These are phyloP conservation scores for Tetragnatha versicolor DNA, from an alignment of 1,140 invertebrate genomes.

Conservation along the genomic window DNA sequence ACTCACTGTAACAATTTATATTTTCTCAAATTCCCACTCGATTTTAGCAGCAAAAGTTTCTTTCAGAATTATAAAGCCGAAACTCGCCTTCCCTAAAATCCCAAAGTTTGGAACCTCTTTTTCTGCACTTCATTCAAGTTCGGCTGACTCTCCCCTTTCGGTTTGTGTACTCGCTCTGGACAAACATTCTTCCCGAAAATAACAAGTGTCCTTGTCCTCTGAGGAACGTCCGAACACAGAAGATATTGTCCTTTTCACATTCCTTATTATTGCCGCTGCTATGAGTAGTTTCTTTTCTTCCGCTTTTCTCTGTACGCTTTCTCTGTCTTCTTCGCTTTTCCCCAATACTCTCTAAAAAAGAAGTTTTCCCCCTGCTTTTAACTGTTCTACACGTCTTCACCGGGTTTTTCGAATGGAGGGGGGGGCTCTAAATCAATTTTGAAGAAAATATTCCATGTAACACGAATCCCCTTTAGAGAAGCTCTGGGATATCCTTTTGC, in stretches of 20 bases:
- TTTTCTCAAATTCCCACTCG: no score
- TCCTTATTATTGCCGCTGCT: not conserved
- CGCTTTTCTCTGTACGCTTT: not conserved
- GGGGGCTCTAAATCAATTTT: no score
- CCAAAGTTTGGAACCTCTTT: slow-evolving; percentile 5
- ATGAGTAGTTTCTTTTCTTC: not conserved
- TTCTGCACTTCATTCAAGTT: slow-evolving; percentile 11
- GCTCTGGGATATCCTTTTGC: no score
- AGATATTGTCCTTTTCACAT: slow-evolving; percentile 1
- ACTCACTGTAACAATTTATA: no score
- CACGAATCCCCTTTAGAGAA: no score
- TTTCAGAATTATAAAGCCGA: no score
- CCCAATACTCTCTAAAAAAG: not conserved
- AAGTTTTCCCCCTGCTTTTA: not conserved
- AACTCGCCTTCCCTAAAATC: no score
- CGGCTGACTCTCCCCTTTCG: not conserved
- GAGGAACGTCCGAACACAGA: not conserved
- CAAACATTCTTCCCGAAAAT: not conserved
- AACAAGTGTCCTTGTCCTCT: slow-evolving; percentile 7
- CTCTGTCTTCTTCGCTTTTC: not conserved
- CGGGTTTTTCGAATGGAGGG: no score
- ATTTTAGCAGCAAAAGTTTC: no score
- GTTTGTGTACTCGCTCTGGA: not conserved
- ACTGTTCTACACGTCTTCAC: no score
- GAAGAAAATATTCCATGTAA: no score